Evolutionary conservation across 2,888 invertebrate genomes (phyloP), one percentile per base, ranked within the genome.

Genomic region (Apomyelois bistriatella): DNA sequence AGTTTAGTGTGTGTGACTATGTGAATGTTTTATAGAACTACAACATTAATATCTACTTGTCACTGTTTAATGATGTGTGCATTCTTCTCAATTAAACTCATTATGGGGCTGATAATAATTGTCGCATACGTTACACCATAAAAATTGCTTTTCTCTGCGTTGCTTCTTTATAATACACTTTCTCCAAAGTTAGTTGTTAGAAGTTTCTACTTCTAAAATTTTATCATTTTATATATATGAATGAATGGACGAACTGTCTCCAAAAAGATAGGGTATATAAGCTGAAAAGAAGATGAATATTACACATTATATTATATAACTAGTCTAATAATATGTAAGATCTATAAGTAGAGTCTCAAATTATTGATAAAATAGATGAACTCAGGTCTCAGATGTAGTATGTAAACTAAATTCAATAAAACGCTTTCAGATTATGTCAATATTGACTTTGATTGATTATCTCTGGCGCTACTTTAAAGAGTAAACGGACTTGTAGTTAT

Each of bases 71-170:
- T 32, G 46, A 32, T 15, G 46, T 30, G 46, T 28, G 28, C 48
- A 48, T 48, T 48, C 37, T 48, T 48, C n/a, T 10, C 37, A 48
- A 48, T 48, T 48, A 48, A 48, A 48, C 38, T 48, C 48, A 38
- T 48, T 48, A 37, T 8, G 5, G 16, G 13, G 32, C 38, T 13
- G 38, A 35, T 35, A 48, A 36, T 38, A 38, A 48, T 38, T n/a
- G 48, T 37, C 38, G 13, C 38, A 37, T 48, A 38, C 10, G 48
- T 38, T 37, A 48, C 46, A 47, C 16, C n/a, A 37, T 36, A n/a
- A 48, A 28, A 22, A 38, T 48, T 12, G 38, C 37, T 48, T 38
- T 48, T 48, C 38, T 38, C 37, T 12, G 9, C 8, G n/a, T 28
- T 48, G 36, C 28, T 17, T 35, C 13, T 32, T 36, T n/a, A 48